These are phyloP conservation scores for Melanostigma gelatinosum DNA, from an alignment of 2,113 vertebrate genomes.

Conservation along the genomic window DNA sequence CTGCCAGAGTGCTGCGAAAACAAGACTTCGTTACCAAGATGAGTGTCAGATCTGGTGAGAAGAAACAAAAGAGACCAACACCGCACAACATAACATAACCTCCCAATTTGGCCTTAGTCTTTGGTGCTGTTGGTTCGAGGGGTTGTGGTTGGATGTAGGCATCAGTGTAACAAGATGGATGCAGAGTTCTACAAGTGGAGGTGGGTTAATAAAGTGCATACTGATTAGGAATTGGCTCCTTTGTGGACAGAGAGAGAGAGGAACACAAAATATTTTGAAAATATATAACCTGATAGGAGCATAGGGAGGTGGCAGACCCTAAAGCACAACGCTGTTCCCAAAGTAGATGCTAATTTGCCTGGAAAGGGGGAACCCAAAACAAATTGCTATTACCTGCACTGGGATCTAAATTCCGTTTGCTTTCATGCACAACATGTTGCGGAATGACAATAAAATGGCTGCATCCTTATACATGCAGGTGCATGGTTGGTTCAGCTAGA, in stretches of 20 bases:
- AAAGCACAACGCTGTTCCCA: neutral
- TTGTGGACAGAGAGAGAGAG: neutral
- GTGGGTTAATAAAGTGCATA: neutral
- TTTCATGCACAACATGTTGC: too few species aligned
- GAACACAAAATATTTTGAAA: neutral
- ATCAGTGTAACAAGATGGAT: neutral
- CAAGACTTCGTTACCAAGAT: neutral
- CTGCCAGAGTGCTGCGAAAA: neutral
- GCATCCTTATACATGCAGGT: neutral
- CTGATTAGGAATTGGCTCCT: neutral
- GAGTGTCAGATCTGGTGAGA: neutral
- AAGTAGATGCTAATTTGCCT: neutral
- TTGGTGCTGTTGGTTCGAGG: neutral
- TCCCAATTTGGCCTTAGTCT: neutral
- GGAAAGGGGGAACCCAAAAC: neutral
- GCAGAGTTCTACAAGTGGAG: neutral
- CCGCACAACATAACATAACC: neutral
- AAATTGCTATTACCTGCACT: too few species aligned
- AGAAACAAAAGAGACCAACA: neutral
- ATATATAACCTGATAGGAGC: neutral
- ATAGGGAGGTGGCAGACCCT: neutral
- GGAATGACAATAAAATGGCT: too few species aligned
- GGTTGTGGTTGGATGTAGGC: neutral
- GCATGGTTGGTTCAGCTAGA: neutral
- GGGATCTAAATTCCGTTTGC: too few species aligned